Evolutionary conservation across 2,797 vertebrate genomes (phyloP).

Genomic region (Anas bernieri): DNA sequence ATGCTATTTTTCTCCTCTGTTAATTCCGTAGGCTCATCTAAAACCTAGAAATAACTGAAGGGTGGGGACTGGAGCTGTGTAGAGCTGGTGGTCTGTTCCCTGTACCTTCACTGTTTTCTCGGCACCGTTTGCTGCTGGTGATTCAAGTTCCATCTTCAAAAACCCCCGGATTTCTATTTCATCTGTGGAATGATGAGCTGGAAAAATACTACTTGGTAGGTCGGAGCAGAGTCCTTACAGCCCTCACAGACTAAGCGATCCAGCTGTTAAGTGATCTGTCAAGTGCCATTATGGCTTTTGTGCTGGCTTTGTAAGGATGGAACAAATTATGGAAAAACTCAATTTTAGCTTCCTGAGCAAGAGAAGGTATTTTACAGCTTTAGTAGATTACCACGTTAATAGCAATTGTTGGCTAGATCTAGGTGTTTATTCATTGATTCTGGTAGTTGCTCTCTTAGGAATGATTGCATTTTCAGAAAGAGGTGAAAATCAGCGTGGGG

Average conservation of each 20-base stretch:
- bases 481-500: not conserved
- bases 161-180: not conserved
- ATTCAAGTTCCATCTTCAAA: not conserved
- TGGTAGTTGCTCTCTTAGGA: not conserved
- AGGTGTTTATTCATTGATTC: not conserved
- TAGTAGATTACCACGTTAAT: not conserved
- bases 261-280: not conserved
- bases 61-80: fast-evolving
- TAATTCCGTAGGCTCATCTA: constrained; percentile 20
- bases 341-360: not conserved
- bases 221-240: not conserved
- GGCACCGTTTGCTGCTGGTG: not conserved
- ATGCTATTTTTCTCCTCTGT: constrained; percentile 12
- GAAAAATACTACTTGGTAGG: not conserved
- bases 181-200: not conserved
- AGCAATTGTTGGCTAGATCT: not conserved
- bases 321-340: not conserved
- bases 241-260: not conserved
- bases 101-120: not conserved
- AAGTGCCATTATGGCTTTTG: not conserved
- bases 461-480: constrained; percentile 1
- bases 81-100: not conserved
- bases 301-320: not conserved
- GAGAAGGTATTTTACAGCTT: not conserved
- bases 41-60: not conserved